Evolutionary conservation across 2,888 invertebrate genomes (phyloP).

Genomic region (Tiliacea aurago): DNA sequence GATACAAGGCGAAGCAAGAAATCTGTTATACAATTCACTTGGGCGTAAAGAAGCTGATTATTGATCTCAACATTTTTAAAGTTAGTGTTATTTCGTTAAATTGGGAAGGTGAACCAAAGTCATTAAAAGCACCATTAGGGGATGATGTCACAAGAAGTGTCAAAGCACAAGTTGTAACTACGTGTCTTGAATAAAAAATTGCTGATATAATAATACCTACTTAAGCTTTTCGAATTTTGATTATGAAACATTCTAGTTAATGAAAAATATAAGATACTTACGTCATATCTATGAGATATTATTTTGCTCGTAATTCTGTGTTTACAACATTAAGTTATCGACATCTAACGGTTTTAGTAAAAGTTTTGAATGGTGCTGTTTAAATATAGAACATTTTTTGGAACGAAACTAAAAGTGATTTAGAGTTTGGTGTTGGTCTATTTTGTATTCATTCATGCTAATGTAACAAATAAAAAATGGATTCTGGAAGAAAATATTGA

Average conservation of each 20-base stretch:
- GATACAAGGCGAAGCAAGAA: slow-evolving; percentile 76
- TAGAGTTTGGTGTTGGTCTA: not conserved
- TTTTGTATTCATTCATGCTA: not conserved
- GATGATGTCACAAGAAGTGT: not conserved
- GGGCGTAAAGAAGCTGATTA: slow-evolving; percentile 68
- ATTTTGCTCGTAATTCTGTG: not conserved
- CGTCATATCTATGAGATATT: not conserved
- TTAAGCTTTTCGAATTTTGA: not conserved
- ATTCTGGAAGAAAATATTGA: not conserved
- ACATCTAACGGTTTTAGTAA: not conserved
- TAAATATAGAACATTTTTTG: not conserved
- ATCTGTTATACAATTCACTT: slow-evolving; percentile 81
- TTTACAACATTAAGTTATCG: not conserved
- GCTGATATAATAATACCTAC: not conserved
- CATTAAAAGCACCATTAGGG: not conserved
- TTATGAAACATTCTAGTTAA: slow-evolving; percentile 3
- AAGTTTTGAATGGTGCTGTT: not conserved
- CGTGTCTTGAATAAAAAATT: not conserved
- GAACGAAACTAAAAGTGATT: not conserved
- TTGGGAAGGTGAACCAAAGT: not conserved
- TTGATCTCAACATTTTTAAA: slow-evolving; percentile 59
- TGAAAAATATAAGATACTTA: not conserved
- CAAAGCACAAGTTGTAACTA: not conserved
- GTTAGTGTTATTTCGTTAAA: slow-evolving; percentile 20
- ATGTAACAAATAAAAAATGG: not conserved